Base-by-base conservation (phyloP, 2,797 vertebrate species). In the Arnoldichthys spilopterus region DNA sequence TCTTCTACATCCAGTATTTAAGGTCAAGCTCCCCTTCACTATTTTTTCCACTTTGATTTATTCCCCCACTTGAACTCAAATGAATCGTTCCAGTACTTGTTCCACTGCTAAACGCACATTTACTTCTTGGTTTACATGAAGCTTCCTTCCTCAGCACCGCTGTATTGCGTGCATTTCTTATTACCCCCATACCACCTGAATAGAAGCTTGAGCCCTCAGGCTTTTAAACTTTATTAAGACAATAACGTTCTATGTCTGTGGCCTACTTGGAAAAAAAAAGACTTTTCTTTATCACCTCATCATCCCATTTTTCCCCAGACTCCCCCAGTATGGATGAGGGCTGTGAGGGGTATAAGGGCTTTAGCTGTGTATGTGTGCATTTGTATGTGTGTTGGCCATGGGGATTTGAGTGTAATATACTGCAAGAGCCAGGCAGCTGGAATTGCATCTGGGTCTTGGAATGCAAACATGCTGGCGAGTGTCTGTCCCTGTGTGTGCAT, bases 381-480 rank as follows among this genome's bases (percentile, higher is more conserved):
- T 43, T 43, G 58, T 71, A 26, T 49, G 61, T 72, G 74, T 62
- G 54, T 74, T 71, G 49, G 34, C 4, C 30, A 73, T 67, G 63
- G 37, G 43, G 56, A 69, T 58, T 80, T 83, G 32, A 72, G 22
- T 72, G 24, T 72, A 83, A 82, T 76, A 76, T 64, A 51, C 69
- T 28, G 51, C 20, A 67, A 73, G 80, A 70, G 18, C 68, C 75
- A 20, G 24, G 63, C n/a, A 26, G 51, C 71, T 82, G 69, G 62
- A 75, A 69, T 59, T 82, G 58, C 34, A 30, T 85, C 75, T 67
- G 51, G 69, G 64, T 37, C 47, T 68, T 53, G 75, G 73, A 85
- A 79, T 76, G 74, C 40, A 83, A 77, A 72, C 68, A 72, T 67
- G 30, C 2, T 24, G 53, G 59, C 54, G 24, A 64, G 73, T 66